A percentile compares a stretch with the other conserved stretches of the same genome.
phyloP scores from a whole-genome alignment of 2,888 invertebrate genomes.

The Macrophya alboannulata region DNA sequence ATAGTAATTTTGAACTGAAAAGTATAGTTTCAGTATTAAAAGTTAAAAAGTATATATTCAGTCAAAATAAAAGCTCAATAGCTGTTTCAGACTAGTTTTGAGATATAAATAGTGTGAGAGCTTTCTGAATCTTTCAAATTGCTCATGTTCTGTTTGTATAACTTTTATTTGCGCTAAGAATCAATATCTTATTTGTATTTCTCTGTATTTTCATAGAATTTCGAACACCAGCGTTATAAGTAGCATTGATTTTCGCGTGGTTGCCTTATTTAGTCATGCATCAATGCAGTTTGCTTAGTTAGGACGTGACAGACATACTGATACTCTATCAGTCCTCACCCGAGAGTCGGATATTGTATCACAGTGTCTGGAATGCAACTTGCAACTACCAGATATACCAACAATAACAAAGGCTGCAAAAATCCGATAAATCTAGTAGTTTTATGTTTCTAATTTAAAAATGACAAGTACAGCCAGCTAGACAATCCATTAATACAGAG shows the following conservation, averaged over 20 bases:
- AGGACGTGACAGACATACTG: not conserved
- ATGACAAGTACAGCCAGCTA: not conserved
- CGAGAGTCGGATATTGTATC: not conserved
- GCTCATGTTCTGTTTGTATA: not conserved
- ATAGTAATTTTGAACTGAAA: not conserved
- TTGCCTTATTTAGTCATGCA: not conserved
- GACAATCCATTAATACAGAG: not conserved
- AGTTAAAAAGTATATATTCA: too few relatives aligned
- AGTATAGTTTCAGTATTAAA: too few relatives aligned
- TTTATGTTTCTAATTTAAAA: not conserved
- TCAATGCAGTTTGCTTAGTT: not conserved
- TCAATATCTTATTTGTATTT: not conserved
- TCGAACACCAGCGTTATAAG: not conserved
- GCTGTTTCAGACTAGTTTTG: not conserved
- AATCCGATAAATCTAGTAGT: not conserved
- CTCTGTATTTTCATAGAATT: not conserved
- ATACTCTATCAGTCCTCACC: slow-evolving; percentile 3
- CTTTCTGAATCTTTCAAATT: not conserved
- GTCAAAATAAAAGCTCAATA: not conserved
- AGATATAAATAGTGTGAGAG: not conserved
- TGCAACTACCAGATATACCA: slow-evolving; percentile 12
- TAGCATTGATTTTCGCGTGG: not conserved
- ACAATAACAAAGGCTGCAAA: slow-evolving; percentile 6
- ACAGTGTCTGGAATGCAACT: not conserved
- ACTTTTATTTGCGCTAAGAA: not conserved